Base-by-base conservation (phyloP, 92 coral and sea anemone species). In the Siderastrea siderea region DNA sequence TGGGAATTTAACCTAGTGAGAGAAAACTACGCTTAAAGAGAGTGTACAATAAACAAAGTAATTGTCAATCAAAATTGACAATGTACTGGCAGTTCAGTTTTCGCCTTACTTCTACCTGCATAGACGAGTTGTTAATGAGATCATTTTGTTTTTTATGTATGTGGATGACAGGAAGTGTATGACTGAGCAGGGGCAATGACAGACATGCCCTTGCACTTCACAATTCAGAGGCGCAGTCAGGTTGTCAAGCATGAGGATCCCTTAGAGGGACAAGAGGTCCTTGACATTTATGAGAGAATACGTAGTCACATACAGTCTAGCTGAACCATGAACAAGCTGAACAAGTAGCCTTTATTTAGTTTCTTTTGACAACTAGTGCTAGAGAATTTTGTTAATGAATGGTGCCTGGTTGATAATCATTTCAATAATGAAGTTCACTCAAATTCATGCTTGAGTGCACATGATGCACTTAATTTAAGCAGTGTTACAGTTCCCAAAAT, bases 131-230 rank as follows among this genome's bases (percentile, higher is more conserved):
- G 8, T 73, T 74, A 51, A 49, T 15, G 9, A 68, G 16, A 61
- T 61, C 66, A 68, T 15, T 68, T 15, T 53, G 17, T 13, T 74
- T 51, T 14, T 74, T 74, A 2, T 74, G 26, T 74, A 11, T 73
- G 43, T 73, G 59, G 16, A 75, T 75, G 13, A 75, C 67, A 75
- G 80, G 80, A 75, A 75, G 80, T 75, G n/a, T 75, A 75, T 75
- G 80, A 75, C 80, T 75, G 80, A 67, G 66, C 66, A 75, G 80
- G 80, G 80, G 80, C 62, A 11, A 55, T 75, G 80, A 7, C 6
- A 49, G 50, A 1, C 11, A 75, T 75, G 64, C 80, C 80, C 6
- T 66, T 26, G 5, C 63, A 52, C 80, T 75, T 75, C 61, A 75
- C 80, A 38, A 45, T 75, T 45, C 80, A 75, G 44, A 54, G 80